Conservation (phyloP, 2,888 invertebrate species). For the Homarus gammarus region DNA sequence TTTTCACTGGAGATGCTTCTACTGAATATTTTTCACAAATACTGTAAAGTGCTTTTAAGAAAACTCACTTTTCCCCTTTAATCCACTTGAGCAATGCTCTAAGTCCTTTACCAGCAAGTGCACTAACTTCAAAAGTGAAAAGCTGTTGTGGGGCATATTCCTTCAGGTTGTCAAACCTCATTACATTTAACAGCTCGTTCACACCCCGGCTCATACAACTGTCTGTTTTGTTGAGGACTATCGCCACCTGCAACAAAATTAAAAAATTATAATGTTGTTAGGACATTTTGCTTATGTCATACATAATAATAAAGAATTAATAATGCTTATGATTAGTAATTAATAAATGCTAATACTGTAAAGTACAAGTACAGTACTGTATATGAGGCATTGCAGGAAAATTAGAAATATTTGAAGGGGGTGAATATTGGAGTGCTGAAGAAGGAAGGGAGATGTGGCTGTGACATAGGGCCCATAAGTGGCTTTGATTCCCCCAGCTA, state of each 20-base stretch:
- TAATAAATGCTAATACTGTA: too few relatives aligned
- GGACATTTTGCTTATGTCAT: too few relatives aligned
- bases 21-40: neutral
- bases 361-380: too few relatives aligned
- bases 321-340: too few relatives aligned
- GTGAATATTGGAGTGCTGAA: too few relatives aligned
- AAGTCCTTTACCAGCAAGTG: conserved; percentile 60
- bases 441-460: too few relatives aligned
- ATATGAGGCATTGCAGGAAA: too few relatives aligned
- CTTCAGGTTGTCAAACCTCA: conserved; percentile 65
- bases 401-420: too few relatives aligned
- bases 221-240: conserved; percentile 73
- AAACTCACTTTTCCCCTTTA: conserved; percentile 11
- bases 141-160: conserved; percentile 61
- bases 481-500: too few relatives aligned
- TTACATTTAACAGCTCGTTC: conserved; percentile 65
- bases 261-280: conserved; percentile 7
- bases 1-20: too few relatives aligned
- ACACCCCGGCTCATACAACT: conserved; percentile 57
- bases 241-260: conserved; percentile 64
- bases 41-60: neutral
- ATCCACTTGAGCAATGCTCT: conserved; percentile 59
- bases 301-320: neutral
- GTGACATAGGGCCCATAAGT: too few relatives aligned
- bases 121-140: conserved; percentile 73